These are phyloP conservation scores for Axea sp. DNA, from an alignment of 2,888 invertebrate genomes.

Conservation along the genomic window DNA sequence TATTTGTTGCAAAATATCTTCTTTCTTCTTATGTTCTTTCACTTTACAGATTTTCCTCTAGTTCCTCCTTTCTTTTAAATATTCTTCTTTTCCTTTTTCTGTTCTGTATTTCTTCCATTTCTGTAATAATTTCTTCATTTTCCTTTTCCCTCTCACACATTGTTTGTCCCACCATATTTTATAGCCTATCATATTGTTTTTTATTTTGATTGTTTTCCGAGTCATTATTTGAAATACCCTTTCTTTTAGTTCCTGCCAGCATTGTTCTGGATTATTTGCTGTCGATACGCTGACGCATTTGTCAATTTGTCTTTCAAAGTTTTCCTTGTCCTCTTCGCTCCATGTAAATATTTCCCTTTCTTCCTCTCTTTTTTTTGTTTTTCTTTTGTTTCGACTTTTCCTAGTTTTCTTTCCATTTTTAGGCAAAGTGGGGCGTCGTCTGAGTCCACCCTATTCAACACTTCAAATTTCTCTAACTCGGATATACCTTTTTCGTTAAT, in stretches of 20 bases:
- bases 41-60: constrained; percentile 2
- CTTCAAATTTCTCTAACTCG: neutral
- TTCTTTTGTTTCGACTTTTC: no score
- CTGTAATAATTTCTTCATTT: constrained; percentile 8
- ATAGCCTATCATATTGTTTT: constrained; percentile 20
- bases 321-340: no score
- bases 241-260: no score
- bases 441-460: neutral
- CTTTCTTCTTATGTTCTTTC: constrained; percentile 8
- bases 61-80: constrained; percentile 5
- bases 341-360: no score
- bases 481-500: neutral
- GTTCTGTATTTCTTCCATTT: constrained; percentile 12
- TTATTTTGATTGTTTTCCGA: no score
- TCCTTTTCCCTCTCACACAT: constrained; percentile 5
- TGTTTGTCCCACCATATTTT: constrained; percentile 20
- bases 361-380: no score
- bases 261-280: no score
- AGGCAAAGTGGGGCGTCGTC: no score
- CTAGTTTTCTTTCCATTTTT: no score
- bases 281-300: no score
- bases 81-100: constrained; percentile 3
- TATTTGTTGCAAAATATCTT: neutral
- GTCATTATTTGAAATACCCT: no score
- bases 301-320: no score